Evolutionary conservation across 2,797 vertebrate genomes (phyloP), one percentile per base, ranked within the genome.

Genomic region (Mastacembelus armatus): DNA sequence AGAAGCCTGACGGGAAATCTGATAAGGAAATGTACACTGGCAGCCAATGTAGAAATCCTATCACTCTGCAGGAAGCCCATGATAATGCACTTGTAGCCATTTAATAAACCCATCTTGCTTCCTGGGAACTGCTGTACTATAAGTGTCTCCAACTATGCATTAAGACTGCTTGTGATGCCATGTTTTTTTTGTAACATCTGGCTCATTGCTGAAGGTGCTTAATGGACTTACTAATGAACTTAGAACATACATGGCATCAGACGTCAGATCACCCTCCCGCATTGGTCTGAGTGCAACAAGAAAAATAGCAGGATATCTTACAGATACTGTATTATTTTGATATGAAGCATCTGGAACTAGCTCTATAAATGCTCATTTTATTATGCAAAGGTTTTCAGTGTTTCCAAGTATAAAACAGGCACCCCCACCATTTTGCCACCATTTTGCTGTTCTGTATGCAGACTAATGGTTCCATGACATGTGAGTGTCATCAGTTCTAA

Each of bases 141-240:
- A 39, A 38, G 29, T 22, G 26, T 14, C 1, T 50, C 21, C 35
- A n/a, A 29, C 27, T 16, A 15, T 48, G 29, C 43, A 74, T 79
- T 62, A 57, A 64, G 47, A 42, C 6, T 16, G 32, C 4, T 29
- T 26, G 21, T 3, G 63, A 14, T 52, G 44, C 56, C 26, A 35
- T 30, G 19, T 54, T 39, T 54, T 22, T 43, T 55, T 14, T 11
- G 48, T 21, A 4, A 1, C 16, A 26, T 32, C 15, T 10, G 12
- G 35, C 30, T 35, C 32, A 19, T 36, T 59, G 14, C 56, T 44
- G 11, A 22, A 51, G 54, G 27, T 29, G 4, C 27, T 35, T 60
- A 27, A 52, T 54, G 58, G 44, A 72, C 30, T 50, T 15, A n/a
- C n/a, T n/a, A n/a, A n/a, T n/a, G n/a, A n/a, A n/a, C 36, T 51